A percentile compares a stretch with the other conserved stretches of the same genome.
Evolutionary conservation across 1,140 invertebrate genomes (phyloP).

Genomic region (Euura lappo): DNA sequence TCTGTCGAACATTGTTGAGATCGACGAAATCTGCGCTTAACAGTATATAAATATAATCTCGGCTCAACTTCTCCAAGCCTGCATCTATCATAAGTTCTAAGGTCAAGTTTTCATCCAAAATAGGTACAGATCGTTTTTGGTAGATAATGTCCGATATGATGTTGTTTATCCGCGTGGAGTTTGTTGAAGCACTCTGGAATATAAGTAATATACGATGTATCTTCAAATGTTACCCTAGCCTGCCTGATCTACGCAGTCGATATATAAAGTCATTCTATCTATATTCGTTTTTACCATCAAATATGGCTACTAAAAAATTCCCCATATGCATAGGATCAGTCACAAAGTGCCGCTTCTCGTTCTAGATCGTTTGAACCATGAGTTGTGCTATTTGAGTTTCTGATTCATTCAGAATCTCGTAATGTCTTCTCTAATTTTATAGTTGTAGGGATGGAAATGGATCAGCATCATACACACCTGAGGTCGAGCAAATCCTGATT

Average conservation of each 20-base stretch:
- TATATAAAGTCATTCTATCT: too few species aligned
- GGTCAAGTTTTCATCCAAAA: constrained; percentile 38
- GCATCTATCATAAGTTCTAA: constrained; percentile 49
- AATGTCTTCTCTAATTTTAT: too few species aligned
- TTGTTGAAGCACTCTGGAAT: constrained; percentile 38
- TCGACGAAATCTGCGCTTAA: constrained; percentile 36
- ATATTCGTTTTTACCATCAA: too few species aligned
- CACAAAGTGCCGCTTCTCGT: too few species aligned
- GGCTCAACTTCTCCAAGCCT: constrained; percentile 49
- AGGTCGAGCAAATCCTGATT: constrained; percentile 21
- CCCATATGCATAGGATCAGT: too few species aligned
- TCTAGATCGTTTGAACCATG: too few species aligned
- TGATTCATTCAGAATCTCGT: too few species aligned
- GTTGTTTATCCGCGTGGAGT: constrained; percentile 42
- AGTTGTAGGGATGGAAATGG: too few species aligned
- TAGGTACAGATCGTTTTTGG: constrained; percentile 29
- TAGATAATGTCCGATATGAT: constrained; percentile 31
- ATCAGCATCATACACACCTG: constrained; percentile 20
- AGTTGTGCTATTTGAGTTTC: too few species aligned
- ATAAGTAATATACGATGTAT: constrained; percentile 8
- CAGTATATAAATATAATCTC: constrained; percentile 48
- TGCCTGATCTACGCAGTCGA: background rate
- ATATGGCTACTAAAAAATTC: too few species aligned
- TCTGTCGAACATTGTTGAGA: constrained; percentile 34
- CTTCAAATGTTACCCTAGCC: background rate